These are phyloP conservation scores for Sebastes minor DNA, from an alignment of 2,797 vertebrate species.

Conservation along the genomic window DNA sequence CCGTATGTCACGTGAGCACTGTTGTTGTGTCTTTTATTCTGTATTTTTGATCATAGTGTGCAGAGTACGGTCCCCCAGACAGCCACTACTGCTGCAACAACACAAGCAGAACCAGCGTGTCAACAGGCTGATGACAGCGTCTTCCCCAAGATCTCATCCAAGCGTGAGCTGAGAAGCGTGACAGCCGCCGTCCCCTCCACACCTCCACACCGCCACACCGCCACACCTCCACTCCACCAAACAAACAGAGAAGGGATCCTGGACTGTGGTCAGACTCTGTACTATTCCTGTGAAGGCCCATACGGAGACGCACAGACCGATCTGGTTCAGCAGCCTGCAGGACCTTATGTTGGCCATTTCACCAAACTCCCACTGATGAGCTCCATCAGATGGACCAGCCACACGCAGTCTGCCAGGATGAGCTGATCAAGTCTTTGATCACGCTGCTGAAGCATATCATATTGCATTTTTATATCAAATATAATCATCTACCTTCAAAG, in stretches of 20 bases:
- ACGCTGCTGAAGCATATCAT: neutral
- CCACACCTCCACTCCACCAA: conserved; percentile 2
- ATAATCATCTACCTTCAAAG: neutral
- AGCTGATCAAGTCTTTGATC: neutral
- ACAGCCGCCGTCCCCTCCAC: neutral
- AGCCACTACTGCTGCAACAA: conserved; percentile 6
- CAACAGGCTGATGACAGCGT: conserved; percentile 30
- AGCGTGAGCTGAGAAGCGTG: conserved; percentile 29
- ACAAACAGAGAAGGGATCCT: conserved; percentile 6
- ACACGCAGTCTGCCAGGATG: conserved; percentile 9
- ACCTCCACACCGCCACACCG: neutral
- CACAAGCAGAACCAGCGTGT: conserved; percentile 18
- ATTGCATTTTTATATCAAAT: neutral
- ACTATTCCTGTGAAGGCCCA: conserved; percentile 13
- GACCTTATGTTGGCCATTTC: conserved; percentile 37
- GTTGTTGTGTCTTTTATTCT: neutral
- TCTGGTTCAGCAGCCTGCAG: conserved; percentile 47
- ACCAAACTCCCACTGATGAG: conserved; percentile 44
- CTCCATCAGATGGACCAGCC: conserved; percentile 19
- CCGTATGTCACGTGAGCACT: neutral
- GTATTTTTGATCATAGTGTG: neutral
- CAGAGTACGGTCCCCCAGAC: neutral
- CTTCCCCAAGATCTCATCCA: conserved; percentile 32
- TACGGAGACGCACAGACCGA: neutral
- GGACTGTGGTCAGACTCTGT: neutral